Evolutionary conservation across 2,113 vertebrate species (phyloP).

Genomic region (Hemichromis elongatus): DNA sequence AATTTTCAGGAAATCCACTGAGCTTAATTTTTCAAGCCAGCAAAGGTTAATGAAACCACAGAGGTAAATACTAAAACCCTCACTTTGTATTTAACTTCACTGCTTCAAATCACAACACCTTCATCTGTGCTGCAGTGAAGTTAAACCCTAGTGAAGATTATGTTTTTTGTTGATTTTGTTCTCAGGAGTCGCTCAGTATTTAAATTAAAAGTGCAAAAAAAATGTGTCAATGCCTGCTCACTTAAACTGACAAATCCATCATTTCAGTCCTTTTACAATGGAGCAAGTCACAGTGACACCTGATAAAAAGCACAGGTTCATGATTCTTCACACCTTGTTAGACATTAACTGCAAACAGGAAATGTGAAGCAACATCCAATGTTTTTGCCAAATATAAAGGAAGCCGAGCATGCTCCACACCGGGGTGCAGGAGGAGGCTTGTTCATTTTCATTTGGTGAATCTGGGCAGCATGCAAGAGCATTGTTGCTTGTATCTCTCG

Average conservation of each 20-base stretch:
- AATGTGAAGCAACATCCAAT: not conserved
- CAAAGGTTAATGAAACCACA: not conserved
- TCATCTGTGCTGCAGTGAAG: not conserved
- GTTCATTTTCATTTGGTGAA: not conserved
- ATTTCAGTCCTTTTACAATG: not conserved
- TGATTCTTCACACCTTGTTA: not conserved
- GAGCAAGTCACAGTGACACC: not conserved
- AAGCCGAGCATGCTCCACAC: not conserved
- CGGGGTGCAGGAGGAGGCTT: not conserved
- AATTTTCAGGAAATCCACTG: not conserved
- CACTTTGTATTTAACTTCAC: not conserved
- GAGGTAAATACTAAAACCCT: not conserved
- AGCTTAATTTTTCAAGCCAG: not conserved
- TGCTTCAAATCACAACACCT: not conserved
- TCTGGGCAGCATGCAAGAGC: conserved; percentile 22
- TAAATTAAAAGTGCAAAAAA: not conserved
- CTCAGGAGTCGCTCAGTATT: not conserved
- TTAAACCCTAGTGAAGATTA: not conserved
- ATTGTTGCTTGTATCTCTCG: accelerated
- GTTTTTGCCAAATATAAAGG: not conserved
- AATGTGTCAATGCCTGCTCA: not conserved
- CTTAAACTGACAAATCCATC: not conserved
- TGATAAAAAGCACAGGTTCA: not conserved
- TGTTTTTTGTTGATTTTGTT: too few relatives aligned
- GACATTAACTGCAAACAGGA: not conserved